phyloP scores from a whole-genome alignment of 2,888 invertebrate genomes.

The Clivina fossor region DNA sequence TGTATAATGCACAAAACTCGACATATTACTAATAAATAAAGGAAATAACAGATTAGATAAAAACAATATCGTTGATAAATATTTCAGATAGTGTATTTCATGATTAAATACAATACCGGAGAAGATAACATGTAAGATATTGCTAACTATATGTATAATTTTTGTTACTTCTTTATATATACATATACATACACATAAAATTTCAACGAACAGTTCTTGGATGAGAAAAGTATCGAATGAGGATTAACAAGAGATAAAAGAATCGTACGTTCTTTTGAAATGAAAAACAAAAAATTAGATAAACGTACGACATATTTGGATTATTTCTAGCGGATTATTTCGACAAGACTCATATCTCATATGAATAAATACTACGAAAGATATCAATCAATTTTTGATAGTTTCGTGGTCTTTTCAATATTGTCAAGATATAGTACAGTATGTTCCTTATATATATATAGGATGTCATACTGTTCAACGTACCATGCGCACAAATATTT shows the following conservation, averaged over 20 bases:
- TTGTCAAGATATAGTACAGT: constrained; percentile 32
- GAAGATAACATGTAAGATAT: constrained; percentile 34
- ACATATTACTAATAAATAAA: no score
- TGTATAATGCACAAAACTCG: no score
- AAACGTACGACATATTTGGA: constrained; percentile 8
- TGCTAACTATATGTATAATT: constrained; percentile 32
- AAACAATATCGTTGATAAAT: constrained; percentile 28
- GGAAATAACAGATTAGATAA: constrained; percentile 27
- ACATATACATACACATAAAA: constrained; percentile 33
- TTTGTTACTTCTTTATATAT: no score
- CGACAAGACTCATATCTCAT: constrained; percentile 20
- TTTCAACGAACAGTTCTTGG: constrained; percentile 29
- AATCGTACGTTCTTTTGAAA: constrained; percentile 8
- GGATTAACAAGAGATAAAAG: constrained; percentile 33
- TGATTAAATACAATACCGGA: constrained; percentile 34
- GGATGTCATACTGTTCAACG: constrained; percentile 8
- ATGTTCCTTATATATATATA: no score
- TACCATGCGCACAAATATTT: constrained; percentile 24
- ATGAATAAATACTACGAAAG: neutral
- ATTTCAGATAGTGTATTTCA: constrained; percentile 35
- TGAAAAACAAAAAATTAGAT: neutral
- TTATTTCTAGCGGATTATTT: constrained; percentile 16
- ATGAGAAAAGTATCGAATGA: constrained; percentile 30
- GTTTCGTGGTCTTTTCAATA: constrained; percentile 29
- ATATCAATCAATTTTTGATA: constrained; percentile 4